Percentiles rank a stretch among this genome's conserved stretches.
Evolutionary conservation across 2,888 invertebrate species (phyloP).

Genomic region (Steromphala cineraria): DNA sequence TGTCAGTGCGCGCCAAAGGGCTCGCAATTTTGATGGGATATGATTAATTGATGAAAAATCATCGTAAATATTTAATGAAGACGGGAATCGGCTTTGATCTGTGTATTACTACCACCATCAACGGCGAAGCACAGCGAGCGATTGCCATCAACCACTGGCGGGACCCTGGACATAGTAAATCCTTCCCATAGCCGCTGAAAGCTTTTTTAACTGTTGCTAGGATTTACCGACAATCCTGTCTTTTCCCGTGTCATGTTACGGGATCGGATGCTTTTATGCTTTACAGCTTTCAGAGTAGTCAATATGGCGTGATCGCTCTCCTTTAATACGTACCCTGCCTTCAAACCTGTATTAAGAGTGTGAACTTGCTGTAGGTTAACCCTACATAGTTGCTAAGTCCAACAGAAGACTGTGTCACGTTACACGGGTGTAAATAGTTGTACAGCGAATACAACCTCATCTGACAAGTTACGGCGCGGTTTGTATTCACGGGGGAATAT

Average conservation of each 20-base stretch:
- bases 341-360: too few species aligned
- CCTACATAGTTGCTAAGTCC: too few species aligned
- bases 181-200: neutral
- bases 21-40: slow-evolving; percentile 27
- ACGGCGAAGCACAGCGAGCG: neutral
- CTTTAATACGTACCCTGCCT: neutral
- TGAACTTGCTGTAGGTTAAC: too few species aligned
- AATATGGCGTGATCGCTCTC: neutral
- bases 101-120: neutral
- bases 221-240: neutral
- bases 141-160: neutral
- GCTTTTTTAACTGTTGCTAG: slow-evolving; percentile 1
- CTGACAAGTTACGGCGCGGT: neutral
- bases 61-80: slow-evolving; percentile 35
- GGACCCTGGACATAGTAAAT: neutral
- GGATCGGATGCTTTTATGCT: slow-evolving; percentile 1
- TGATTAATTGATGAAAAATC: slow-evolving; percentile 36
- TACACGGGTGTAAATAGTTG: neutral
- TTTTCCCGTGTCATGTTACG: neutral
- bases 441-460: neutral
- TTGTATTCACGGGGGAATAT: neutral
- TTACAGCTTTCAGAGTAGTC: neutral
- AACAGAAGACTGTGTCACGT: neutral
- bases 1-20: slow-evolving; percentile 13
- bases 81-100: slow-evolving; percentile 22